phyloP scores from a whole-genome alignment of 2,888 invertebrate genomes.

The Hypsopygia costalis region DNA sequence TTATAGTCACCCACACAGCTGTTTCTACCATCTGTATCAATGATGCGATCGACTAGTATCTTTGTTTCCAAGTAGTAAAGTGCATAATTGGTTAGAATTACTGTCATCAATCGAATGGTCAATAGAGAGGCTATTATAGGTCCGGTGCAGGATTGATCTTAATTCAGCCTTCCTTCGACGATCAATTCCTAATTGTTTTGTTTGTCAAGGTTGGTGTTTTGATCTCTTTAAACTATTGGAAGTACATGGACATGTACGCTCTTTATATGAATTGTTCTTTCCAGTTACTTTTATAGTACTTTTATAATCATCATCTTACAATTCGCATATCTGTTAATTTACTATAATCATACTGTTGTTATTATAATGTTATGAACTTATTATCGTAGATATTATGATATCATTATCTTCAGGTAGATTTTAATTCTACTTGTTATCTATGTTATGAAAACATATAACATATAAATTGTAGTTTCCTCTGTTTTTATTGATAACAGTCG shows the following conservation, averaged over 20 bases:
- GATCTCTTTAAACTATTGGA: background rate
- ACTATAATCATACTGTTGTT: background rate
- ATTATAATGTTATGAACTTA: too few species aligned
- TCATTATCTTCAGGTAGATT: too few species aligned
- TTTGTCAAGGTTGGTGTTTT: conserved; percentile 15
- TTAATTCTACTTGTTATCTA: too few species aligned
- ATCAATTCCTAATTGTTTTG: conserved; percentile 28
- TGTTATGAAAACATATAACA: too few species aligned
- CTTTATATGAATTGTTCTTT: too few species aligned
- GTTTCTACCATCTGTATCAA: conserved; percentile 24
- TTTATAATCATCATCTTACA: too few species aligned
- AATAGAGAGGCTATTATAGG: conserved; percentile 15
- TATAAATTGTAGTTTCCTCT: too few species aligned
- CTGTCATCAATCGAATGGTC: conserved; percentile 10
- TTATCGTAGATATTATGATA: too few species aligned
- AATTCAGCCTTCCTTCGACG: conserved; percentile 21
- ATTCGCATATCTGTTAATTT: too few species aligned
- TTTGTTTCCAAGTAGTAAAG: conserved; percentile 8
- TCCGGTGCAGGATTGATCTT: conserved; percentile 18
- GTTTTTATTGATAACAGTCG: too few species aligned
- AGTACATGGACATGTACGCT: too few species aligned
- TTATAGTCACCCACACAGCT: conserved; percentile 36
- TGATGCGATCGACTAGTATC: conserved; percentile 4
- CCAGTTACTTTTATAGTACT: too few species aligned
- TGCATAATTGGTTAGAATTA: conserved; percentile 7